phyloP scores from a whole-genome alignment of 2,888 invertebrate species.

The Mechanitis mazaeus region DNA sequence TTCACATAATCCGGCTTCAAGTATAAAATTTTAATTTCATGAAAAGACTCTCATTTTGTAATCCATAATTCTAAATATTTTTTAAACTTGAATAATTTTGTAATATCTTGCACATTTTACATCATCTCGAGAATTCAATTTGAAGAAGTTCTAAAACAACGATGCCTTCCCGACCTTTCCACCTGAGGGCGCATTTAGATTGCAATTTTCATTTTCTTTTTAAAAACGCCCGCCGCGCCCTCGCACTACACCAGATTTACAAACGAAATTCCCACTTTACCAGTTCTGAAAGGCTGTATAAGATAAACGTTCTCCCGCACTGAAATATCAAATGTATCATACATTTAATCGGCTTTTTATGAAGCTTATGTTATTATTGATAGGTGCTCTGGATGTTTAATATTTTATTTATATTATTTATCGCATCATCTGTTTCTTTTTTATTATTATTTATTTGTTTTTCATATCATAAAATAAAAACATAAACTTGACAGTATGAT shows the following conservation, averaged over 20 bases:
- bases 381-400: no score
- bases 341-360: constrained; percentile 21
- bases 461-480: no score
- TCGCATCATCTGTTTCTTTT: no score
- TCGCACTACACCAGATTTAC: constrained; percentile 51
- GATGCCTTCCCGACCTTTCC: constrained; percentile 40
- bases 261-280: constrained; percentile 51
- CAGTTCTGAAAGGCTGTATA: constrained; percentile 25
- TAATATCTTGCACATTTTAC: no score
- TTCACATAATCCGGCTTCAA: no score
- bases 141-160: constrained; percentile 38
- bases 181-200: constrained; percentile 69
- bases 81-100: no score
- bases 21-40: no score
- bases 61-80: no score
- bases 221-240: constrained; percentile 50
- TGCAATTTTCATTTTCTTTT: constrained; percentile 69
- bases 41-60: no score
- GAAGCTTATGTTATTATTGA: background rate
- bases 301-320: constrained; percentile 27
- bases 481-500: no score
- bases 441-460: no score
- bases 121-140: constrained; percentile 34
- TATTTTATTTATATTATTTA: no score
- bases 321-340: constrained; percentile 24